Evolutionary conservation across 1,140 invertebrate species (phyloP).

Genomic region (Andricus grossulariae): DNA sequence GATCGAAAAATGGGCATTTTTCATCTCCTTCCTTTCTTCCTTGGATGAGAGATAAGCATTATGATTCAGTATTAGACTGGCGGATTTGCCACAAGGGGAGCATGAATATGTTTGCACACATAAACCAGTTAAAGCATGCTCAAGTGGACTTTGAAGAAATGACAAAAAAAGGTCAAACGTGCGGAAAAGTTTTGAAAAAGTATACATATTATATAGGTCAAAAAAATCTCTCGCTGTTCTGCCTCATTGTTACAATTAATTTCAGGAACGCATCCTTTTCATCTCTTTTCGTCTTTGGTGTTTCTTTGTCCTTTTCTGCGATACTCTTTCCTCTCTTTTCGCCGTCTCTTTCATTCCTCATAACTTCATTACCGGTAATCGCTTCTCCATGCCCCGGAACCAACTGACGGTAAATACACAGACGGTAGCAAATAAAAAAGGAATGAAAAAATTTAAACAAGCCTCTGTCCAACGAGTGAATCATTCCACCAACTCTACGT

Average conservation of each 20-base stretch:
- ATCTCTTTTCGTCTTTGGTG: constrained; percentile 33
- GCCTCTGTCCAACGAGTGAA: constrained; percentile 4
- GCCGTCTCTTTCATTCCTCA: constrained; percentile 4
- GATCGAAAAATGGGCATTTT: too few species aligned
- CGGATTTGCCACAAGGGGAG: too few species aligned
- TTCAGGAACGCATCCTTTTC: background rate
- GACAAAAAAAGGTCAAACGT: too few species aligned
- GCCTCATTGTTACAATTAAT: background rate
- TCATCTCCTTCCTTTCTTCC: too few species aligned
- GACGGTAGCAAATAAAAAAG: constrained; percentile 16
- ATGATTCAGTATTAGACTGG: too few species aligned
- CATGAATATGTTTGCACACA: too few species aligned
- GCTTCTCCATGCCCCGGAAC: constrained; percentile 23
- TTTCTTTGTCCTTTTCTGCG: constrained; percentile 36
- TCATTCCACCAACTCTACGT: constrained; percentile 16
- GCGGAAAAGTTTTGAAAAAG: too few species aligned
- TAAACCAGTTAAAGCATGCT: too few species aligned
- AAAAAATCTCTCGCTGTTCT: background rate
- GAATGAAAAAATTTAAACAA: constrained; percentile 12
- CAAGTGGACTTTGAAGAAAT: too few species aligned
- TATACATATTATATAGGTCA: background rate
- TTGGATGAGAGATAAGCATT: too few species aligned
- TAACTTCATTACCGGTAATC: constrained; percentile 29
- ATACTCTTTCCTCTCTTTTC: constrained; percentile 32
- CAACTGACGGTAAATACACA: constrained; percentile 14